Evolutionary conservation across 2,797 vertebrate species (phyloP).

Genomic region (Emydoidea blandingii): DNA sequence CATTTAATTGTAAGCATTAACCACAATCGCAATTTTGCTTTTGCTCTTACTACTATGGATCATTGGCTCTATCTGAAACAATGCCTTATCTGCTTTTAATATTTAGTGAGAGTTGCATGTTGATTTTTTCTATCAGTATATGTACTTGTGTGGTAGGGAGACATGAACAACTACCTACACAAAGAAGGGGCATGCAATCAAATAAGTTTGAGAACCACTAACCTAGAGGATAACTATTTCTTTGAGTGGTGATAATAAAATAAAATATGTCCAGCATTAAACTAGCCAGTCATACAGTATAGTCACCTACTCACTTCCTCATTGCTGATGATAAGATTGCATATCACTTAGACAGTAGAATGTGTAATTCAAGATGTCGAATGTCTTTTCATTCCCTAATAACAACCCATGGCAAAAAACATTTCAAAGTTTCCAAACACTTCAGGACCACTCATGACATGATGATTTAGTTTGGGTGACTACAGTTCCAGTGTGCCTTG

Average conservation of each 20-base stretch:
- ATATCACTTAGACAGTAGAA: conserved; percentile 37
- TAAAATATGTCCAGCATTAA: conserved; percentile 5
- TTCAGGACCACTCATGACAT: background rate
- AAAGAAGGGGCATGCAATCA: background rate
- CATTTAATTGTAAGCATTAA: background rate
- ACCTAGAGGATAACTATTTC: conserved; percentile 1
- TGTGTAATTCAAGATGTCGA: conserved; percentile 22
- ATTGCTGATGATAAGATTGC: conserved; percentile 37
- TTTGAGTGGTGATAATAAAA: conserved; percentile 52
- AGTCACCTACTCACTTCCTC: conserved; percentile 1
- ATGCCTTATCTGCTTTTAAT: background rate
- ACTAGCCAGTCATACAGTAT: conserved; percentile 37
- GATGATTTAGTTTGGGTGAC: conserved; percentile 7
- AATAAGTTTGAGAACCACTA: background rate
- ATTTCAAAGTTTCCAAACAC: background rate
- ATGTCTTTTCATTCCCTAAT: conserved; percentile 25
- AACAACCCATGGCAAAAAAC: background rate
- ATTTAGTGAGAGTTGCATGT: background rate
- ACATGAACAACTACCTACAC: background rate
- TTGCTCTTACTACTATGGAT: background rate
- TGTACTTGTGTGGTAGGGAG: background rate
- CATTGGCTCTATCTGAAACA: background rate
- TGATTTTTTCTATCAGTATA: background rate
- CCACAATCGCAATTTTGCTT: background rate
- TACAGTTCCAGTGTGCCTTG: background rate